Conservation (phyloP, 2,113 vertebrate genomes). For the Gasterosteus nipponicus region DNA sequence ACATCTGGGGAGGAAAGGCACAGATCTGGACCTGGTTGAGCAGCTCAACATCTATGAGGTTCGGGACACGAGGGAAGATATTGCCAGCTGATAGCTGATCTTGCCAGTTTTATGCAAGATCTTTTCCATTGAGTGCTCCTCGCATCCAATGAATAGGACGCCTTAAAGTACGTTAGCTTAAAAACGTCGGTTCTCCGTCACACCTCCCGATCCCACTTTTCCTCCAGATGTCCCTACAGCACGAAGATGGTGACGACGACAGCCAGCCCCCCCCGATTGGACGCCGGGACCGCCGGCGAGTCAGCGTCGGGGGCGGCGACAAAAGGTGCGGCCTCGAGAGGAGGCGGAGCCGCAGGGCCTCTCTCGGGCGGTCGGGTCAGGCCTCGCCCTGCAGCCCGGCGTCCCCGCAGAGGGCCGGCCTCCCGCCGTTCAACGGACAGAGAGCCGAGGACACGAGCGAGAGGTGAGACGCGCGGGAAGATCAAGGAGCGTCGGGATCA, state of each 20-base stretch:
- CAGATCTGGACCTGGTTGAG: slow-evolving; percentile 92
- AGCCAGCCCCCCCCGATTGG: slow-evolving; percentile 80
- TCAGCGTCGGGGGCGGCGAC: slow-evolving; percentile 79
- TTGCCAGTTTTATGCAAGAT: background rate
- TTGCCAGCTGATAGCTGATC: background rate
- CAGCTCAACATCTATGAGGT: slow-evolving; percentile 98
- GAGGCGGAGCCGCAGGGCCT: slow-evolving; percentile 91
- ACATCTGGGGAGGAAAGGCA: slow-evolving; percentile 90
- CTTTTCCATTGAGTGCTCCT: background rate
- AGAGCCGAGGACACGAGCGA: slow-evolving; percentile 80
- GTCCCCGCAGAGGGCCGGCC: slow-evolving; percentile 67
- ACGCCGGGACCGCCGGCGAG: slow-evolving; percentile 83
- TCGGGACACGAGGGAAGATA: slow-evolving; percentile 17
- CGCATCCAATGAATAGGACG: background rate
- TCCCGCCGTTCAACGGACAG: slow-evolving; percentile 76
- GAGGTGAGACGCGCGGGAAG: slow-evolving; percentile 80
- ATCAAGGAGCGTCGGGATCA: background rate
- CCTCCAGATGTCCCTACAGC: slow-evolving; percentile 83
- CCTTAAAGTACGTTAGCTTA: background rate
- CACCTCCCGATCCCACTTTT: background rate
- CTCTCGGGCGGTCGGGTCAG: slow-evolving; percentile 81
- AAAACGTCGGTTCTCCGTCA: background rate
- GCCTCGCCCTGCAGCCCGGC: slow-evolving; percentile 82
- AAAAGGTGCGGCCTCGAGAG: slow-evolving; percentile 85
- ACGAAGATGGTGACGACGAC: slow-evolving; percentile 89